These are phyloP conservation scores for Spea multiplicata DNA, from an alignment of 2,113 vertebrate species.

Conservation along the genomic window DNA sequence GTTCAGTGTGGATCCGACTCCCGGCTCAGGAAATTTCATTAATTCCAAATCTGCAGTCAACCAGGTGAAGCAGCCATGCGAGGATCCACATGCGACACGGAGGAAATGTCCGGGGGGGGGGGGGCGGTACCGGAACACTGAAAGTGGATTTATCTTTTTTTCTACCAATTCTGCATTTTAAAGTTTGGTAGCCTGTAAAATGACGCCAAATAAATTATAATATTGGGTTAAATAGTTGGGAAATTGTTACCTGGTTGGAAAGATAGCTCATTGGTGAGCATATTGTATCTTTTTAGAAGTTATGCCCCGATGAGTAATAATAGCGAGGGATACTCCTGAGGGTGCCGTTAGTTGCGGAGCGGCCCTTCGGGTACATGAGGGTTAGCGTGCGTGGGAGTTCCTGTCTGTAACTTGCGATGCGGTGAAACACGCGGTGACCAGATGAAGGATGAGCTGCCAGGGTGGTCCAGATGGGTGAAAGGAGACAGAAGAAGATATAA, in stretches of 20 bases:
- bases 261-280: too few species aligned
- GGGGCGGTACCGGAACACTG: too few species aligned
- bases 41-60: conserved; percentile 29
- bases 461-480: conserved; percentile 78
- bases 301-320: too few species aligned
- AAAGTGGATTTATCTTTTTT: neutral
- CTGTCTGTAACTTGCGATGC: conserved; percentile 20
- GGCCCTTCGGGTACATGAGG: neutral
- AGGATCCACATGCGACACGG: neutral
- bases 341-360: too few species aligned
- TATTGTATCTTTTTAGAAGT: too few species aligned
- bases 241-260: too few species aligned
- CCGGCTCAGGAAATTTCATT: conserved; percentile 30
- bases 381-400: conserved; percentile 25
- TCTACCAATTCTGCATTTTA: neutral
- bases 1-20: conserved; percentile 4
- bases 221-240: too few species aligned
- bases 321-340: too few species aligned
- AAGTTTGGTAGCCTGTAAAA: too few species aligned
- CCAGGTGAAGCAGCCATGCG: neutral
- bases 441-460: conserved; percentile 39
- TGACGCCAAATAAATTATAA: too few species aligned
- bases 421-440: conserved; percentile 19
- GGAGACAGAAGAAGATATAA: conserved; percentile 60
- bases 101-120: too few species aligned